Conservation (phyloP, 2,888 invertebrate genomes). For the Phymatocera aterrima region DNA sequence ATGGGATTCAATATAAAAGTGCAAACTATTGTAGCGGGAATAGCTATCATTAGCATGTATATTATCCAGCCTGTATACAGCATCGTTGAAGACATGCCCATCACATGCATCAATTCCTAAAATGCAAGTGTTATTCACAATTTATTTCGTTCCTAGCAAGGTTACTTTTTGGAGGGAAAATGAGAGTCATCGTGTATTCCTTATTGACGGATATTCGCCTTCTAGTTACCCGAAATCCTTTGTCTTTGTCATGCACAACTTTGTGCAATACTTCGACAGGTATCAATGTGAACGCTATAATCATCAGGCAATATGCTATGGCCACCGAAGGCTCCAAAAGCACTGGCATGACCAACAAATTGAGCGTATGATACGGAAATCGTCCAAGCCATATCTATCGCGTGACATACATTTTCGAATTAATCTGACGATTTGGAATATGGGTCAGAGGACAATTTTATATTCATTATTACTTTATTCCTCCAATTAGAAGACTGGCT, state of each 20-base stretch:
- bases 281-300: slow-evolving; percentile 51
- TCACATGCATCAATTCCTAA: slow-evolving; percentile 54
- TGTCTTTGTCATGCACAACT: slow-evolving; percentile 53
- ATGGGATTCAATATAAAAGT: slow-evolving; percentile 38
- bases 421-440: neutral
- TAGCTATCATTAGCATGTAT: slow-evolving; percentile 51
- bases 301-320: slow-evolving; percentile 54
- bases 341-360: slow-evolving; percentile 52
- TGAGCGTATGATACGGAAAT: slow-evolving; percentile 51
- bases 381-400: slow-evolving; percentile 51
- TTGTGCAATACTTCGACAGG: slow-evolving; percentile 51
- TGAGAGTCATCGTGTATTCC: neutral
- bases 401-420: neutral
- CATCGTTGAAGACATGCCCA: slow-evolving; percentile 48
- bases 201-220: neutral
- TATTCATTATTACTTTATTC: slow-evolving; percentile 40
- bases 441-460: slow-evolving; percentile 28
- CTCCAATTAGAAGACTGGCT: slow-evolving; percentile 2
- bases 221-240: slow-evolving; percentile 54
- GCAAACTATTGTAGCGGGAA: slow-evolving; percentile 51
- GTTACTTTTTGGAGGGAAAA: neutral
- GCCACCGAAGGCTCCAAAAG: slow-evolving; percentile 52
- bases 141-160: neutral
- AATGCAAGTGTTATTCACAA: neutral
- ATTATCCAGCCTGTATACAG: slow-evolving; percentile 54